Evolutionary conservation across 2,888 invertebrate species (phyloP).

Genomic region (Ferrisia virgata): DNA sequence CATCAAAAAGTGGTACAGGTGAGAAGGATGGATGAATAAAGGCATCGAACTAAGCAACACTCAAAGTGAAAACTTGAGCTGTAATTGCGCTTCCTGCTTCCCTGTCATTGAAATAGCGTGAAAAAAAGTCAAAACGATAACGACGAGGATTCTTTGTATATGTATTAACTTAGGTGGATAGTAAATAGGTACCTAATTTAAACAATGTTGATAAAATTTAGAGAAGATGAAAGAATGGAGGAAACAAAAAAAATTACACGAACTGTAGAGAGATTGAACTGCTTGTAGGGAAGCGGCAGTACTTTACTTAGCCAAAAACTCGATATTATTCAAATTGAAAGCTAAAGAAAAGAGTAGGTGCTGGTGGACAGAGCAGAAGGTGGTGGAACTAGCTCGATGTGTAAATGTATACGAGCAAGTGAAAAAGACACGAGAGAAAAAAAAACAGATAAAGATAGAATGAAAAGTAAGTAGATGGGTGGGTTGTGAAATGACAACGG

Average conservation of each 20-base stretch:
- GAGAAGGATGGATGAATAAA: not conserved
- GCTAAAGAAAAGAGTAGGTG: no score
- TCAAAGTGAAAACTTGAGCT: constrained; percentile 3
- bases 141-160: not conserved
- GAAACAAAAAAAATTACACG: not conserved
- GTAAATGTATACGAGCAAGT: no score
- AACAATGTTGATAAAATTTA: not conserved
- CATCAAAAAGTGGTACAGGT: not conserved
- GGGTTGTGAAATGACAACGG: not conserved
- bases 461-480: no score
- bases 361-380: no score
- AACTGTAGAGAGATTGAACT: not conserved
- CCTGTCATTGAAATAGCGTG: not conserved
- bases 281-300: not conserved
- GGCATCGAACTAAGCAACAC: not conserved
- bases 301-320: not conserved
- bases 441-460: no score
- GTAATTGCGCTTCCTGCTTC: not conserved
- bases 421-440: no score
- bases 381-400: not conserved
- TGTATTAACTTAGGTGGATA: no score
- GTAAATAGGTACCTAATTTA: no score
- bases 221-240: not conserved
- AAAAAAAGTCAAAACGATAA: not conserved
- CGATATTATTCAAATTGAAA: constrained; percentile 2